A percentile compares a stretch with the other conserved stretches of the same genome.
Conservation (phyloP, 1,140 invertebrate genomes). For the Agraylea sexmaculata region DNA sequence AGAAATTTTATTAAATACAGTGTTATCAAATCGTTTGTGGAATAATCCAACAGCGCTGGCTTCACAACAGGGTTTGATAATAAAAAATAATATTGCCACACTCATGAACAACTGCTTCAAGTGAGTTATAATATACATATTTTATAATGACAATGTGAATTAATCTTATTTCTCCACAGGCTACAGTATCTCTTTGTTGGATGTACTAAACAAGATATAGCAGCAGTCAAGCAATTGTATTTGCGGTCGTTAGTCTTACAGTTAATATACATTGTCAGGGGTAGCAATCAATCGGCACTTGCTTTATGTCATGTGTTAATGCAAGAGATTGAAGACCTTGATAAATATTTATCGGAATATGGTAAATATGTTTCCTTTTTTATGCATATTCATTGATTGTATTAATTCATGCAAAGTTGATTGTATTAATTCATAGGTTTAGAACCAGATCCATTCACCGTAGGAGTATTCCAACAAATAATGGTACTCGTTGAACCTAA, state of each 20-base stretch:
- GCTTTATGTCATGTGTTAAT: slow-evolving; percentile 31
- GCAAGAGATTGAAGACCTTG: slow-evolving; percentile 33
- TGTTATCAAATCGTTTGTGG: slow-evolving; percentile 31
- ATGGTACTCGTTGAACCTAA: slow-evolving; percentile 69
- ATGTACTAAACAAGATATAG: slow-evolving; percentile 57
- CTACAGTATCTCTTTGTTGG: slow-evolving; percentile 77
- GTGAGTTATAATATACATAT: slow-evolving; percentile 18
- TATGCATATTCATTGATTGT: slow-evolving; percentile 3
- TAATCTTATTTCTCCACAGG: slow-evolving; percentile 29
- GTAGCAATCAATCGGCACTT: slow-evolving; percentile 29
- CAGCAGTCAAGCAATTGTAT: slow-evolving; percentile 70
- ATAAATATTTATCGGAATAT: slow-evolving; percentile 29
- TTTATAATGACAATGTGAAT: neutral
- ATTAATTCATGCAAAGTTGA: slow-evolving; percentile 6
- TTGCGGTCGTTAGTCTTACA: slow-evolving; percentile 74
- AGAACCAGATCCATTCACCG: slow-evolving; percentile 65
- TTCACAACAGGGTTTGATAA: slow-evolving; percentile 38
- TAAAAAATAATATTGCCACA: slow-evolving; percentile 43
- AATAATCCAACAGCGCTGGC: slow-evolving; percentile 35
- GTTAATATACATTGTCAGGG: slow-evolving; percentile 52
- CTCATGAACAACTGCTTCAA: slow-evolving; percentile 60
- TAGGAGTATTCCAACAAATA: slow-evolving; percentile 64
- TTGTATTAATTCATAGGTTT: slow-evolving; percentile 34
- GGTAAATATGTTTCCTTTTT: slow-evolving; percentile 20
- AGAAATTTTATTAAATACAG: slow-evolving; percentile 41